Conservation (phyloP, 2,113 vertebrate genomes). For the Stegostoma tigrinum region DNA sequence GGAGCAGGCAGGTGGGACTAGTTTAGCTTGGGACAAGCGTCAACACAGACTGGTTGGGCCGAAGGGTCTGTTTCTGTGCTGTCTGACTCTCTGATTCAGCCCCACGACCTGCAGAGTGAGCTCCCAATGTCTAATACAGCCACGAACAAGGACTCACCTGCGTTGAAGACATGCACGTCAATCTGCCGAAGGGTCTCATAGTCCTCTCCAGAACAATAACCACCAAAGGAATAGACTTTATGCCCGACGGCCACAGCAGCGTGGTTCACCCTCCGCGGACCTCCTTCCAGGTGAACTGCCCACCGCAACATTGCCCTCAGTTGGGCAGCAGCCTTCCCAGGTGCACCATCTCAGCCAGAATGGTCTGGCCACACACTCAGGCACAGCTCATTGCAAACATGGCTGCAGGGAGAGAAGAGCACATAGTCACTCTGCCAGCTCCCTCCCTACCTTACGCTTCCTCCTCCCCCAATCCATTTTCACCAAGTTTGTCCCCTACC, state of each 20-base stretch:
- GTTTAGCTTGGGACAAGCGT: too few species aligned
- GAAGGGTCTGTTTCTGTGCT: too few species aligned
- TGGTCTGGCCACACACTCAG: not conserved
- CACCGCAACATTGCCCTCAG: conserved; percentile 86
- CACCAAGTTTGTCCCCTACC: too few species aligned
- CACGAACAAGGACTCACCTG: conserved; percentile 52
- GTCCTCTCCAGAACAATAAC: conserved; percentile 97
- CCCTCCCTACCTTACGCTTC: not conserved
- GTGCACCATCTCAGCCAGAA: not conserved
- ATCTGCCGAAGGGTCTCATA: conserved; percentile 92
- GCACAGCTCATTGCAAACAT: not conserved
- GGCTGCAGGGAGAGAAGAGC: not conserved
- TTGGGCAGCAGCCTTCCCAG: not conserved
- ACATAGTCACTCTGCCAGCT: not conserved
- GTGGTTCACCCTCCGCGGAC: conserved; percentile 96
- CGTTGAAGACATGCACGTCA: conserved; percentile 79
- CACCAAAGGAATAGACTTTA: conserved; percentile 92
- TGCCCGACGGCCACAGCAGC: conserved; percentile 93
- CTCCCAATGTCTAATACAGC: not conserved
- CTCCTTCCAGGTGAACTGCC: conserved; percentile 95
- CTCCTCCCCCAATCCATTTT: too few species aligned
- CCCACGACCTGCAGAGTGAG: not conserved
- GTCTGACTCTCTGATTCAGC: too few species aligned
- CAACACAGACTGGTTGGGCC: too few species aligned
- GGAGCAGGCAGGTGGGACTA: too few species aligned